Evolutionary conservation across 30 jellyfish, hydroid and myxozoan species (phyloP).

Genomic region (Pseudorhiza aurosa): DNA sequence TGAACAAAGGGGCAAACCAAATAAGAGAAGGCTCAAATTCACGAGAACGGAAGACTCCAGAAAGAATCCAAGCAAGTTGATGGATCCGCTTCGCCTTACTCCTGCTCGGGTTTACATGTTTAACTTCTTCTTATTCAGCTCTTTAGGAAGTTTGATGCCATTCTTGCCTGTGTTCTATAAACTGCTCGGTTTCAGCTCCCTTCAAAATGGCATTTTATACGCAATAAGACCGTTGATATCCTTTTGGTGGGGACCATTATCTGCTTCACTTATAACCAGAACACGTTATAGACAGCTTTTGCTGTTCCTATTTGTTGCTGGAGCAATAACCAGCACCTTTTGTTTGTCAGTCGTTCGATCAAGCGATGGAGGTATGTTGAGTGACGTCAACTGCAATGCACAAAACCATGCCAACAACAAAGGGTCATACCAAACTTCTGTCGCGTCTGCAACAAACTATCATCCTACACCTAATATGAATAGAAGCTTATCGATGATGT

Average conservation of each 20-base stretch:
- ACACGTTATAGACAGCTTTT: conserved; percentile 26
- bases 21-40: neutral
- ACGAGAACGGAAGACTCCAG: neutral
- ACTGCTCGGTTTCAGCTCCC: conserved; percentile 63
- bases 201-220: conserved; percentile 57
- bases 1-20: conserved; percentile 4
- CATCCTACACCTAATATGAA: too few species aligned
- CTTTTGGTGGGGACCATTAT: conserved; percentile 79
- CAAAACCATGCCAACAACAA: neutral
- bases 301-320: conserved; percentile 67
- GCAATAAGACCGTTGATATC: conserved; percentile 63
- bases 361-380: conserved; percentile 51
- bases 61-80: neutral
- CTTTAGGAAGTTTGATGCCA: conserved; percentile 70
- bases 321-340: conserved; percentile 63
- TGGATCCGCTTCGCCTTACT: neutral
- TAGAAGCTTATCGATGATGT: neutral
- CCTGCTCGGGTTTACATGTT: conserved; percentile 64
- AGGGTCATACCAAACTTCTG: neutral
- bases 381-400: conserved; percentile 12
- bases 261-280: conserved; percentile 48
- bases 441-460: neutral
- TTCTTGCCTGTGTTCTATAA: conserved; percentile 71
- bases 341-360: conserved; percentile 47
- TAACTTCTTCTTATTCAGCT: conserved; percentile 64